These are phyloP conservation scores for Ditylenchus dipsaci DNA, from an alignment of 1,140 invertebrate species.

Conservation along the genomic window DNA sequence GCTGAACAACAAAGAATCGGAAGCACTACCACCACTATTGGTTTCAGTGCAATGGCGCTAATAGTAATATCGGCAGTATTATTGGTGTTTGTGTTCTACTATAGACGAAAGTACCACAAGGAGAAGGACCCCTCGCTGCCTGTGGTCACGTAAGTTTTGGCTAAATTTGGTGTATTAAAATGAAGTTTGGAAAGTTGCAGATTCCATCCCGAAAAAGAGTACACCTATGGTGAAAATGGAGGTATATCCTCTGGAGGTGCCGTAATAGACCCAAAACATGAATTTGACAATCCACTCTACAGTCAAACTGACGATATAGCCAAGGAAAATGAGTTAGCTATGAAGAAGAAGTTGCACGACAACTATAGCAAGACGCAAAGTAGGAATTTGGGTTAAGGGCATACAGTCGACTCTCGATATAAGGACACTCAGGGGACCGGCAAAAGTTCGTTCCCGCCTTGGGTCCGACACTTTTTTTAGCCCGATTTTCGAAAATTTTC, in stretches of 20 bases:
- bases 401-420: too few relatives aligned
- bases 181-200: slow-evolving; percentile 2
- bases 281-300: slow-evolving; percentile 43
- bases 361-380: neutral
- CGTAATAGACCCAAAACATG: slow-evolving; percentile 20
- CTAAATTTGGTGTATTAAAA: too few relatives aligned
- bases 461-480: too few relatives aligned
- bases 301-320: neutral
- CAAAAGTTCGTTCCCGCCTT: too few relatives aligned
- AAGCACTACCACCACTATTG: slow-evolving; percentile 9
- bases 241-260: slow-evolving; percentile 3
- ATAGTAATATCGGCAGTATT: slow-evolving; percentile 21
- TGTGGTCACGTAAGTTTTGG: neutral
- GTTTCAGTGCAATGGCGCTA: slow-evolving; percentile 16
- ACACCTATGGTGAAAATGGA: slow-evolving; percentile 14
- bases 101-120: slow-evolving; percentile 50
- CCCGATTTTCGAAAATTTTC: too few relatives aligned
- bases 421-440: too few relatives aligned
- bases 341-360: neutral
- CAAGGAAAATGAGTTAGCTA: neutral
- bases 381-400: neutral
- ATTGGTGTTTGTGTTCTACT: slow-evolving; percentile 45
- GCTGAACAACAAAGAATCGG: slow-evolving; percentile 35
- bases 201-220: slow-evolving; percentile 16
- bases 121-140: slow-evolving; percentile 2